These are phyloP conservation scores for Phalanger gymnotis DNA, from an alignment of 2,797 vertebrate species.

Conservation along the genomic window DNA sequence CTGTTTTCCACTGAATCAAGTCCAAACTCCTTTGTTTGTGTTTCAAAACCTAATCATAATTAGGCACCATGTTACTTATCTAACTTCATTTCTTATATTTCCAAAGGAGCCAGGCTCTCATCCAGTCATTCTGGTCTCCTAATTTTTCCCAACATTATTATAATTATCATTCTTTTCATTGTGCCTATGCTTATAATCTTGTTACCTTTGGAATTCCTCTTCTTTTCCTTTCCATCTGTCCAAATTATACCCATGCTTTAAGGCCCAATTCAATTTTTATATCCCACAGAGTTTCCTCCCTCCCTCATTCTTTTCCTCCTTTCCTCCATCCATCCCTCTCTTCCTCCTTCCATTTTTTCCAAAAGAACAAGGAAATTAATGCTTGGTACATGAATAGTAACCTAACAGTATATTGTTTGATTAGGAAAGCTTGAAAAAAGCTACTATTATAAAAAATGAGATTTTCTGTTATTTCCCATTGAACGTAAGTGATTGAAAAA, in stretches of 20 bases:
- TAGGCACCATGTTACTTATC: background rate
- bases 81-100: background rate
- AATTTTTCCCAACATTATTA: background rate
- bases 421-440: background rate
- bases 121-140: background rate
- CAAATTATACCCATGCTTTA: background rate
- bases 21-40: background rate
- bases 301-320: background rate
- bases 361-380: background rate
- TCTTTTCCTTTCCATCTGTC: background rate
- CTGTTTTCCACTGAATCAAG: conserved; percentile 37
- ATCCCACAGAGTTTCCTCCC: too few relatives aligned
- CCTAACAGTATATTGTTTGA: background rate
- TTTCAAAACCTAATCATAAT: background rate
- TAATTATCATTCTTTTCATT: background rate
- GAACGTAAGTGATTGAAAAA: background rate
- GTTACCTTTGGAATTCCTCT: background rate
- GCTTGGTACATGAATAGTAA: background rate
- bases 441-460: background rate
- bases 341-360: background rate
- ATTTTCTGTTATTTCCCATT: background rate
- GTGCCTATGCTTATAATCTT: background rate
- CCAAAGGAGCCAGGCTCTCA: background rate
- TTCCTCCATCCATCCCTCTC: background rate
- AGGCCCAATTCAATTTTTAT: background rate